phyloP scores from a whole-genome alignment of 2,113 vertebrate species.

The Oreochromis aureus region DNA sequence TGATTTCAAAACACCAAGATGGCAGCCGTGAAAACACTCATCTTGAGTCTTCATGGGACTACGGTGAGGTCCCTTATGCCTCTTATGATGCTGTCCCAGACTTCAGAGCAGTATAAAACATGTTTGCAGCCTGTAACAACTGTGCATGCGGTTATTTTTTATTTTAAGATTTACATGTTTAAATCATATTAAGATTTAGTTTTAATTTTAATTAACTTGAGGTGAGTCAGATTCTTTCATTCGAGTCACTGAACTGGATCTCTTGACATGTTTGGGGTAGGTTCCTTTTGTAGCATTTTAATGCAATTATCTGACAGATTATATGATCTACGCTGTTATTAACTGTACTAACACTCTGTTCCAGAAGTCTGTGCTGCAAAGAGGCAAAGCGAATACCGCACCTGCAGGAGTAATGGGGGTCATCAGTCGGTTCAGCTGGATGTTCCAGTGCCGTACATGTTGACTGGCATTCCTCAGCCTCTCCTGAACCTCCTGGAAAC shows the following conservation, averaged over 20 bases:
- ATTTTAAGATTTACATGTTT: background rate
- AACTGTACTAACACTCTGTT: background rate
- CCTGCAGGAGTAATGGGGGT: conserved; percentile 72
- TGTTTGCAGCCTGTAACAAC: background rate
- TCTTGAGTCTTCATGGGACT: background rate
- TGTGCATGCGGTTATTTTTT: background rate
- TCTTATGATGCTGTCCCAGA: background rate
- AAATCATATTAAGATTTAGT: background rate
- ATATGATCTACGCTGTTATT: background rate
- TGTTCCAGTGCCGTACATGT: conserved; percentile 74
- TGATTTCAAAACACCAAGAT: background rate
- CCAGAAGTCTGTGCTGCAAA: background rate
- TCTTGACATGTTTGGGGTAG: background rate
- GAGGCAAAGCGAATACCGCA: background rate
- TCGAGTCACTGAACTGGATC: background rate
- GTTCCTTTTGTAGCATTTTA: background rate
- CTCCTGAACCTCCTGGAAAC: conserved; percentile 62
- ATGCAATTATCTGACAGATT: background rate
- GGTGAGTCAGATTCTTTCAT: background rate
- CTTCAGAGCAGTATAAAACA: background rate
- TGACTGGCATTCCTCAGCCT: conserved; percentile 63
- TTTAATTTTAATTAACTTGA: background rate
- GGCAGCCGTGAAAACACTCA: background rate
- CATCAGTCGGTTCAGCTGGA: conserved; percentile 75
- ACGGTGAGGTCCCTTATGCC: background rate